A percentile compares a stretch with the other conserved stretches of the same genome.
phyloP scores from a whole-genome alignment of 1,140 invertebrate genomes.

The Nomia melanderi region DNA sequence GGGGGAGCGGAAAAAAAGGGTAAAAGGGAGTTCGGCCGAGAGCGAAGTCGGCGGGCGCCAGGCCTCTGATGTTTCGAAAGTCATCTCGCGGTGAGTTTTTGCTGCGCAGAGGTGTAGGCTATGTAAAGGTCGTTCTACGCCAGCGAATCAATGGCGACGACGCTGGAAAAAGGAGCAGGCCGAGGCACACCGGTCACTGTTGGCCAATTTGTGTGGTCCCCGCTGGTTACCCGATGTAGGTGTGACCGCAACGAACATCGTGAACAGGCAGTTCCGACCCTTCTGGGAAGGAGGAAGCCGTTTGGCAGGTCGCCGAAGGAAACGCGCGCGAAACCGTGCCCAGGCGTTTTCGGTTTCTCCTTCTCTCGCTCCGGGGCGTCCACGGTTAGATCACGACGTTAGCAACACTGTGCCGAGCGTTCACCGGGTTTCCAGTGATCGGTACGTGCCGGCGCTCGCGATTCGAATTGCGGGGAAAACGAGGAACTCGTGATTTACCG shows the following conservation, averaged over 20 bases:
- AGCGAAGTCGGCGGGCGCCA: slow-evolving; percentile 62
- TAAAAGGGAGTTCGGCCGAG: background rate
- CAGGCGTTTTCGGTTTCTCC: slow-evolving; percentile 42
- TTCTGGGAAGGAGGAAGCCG: slow-evolving; percentile 68
- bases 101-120: slow-evolving; percentile 68
- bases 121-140: slow-evolving; percentile 70
- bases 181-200: slow-evolving; percentile 24
- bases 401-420: slow-evolving; percentile 33
- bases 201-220: slow-evolving; percentile 66
- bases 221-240: slow-evolving; percentile 62
- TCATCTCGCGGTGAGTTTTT: slow-evolving; percentile 66
- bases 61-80: slow-evolving; percentile 74
- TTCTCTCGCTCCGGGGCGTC: background rate
- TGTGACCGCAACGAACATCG: slow-evolving; percentile 72
- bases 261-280: slow-evolving; percentile 70
- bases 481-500: background rate
- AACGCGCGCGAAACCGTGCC: slow-evolving; percentile 57
- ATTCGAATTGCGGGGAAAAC: background rate
- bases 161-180: slow-evolving; percentile 14
- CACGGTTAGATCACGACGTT: background rate
- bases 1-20: too few relatives aligned
- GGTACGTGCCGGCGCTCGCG: background rate
- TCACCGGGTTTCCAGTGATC: too few relatives aligned
- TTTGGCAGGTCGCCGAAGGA: slow-evolving; percentile 57
- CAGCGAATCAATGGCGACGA: slow-evolving; percentile 19